A percentile compares a stretch with the other conserved stretches of the same genome.
Evolutionary conservation across 2,113 vertebrate genomes (phyloP).

Genomic region (pig (Sus scrofa)): T2T-Sscrofa CM000827.6:68419001-68419500

Average conservation of each 20-base stretch:
- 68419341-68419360: not conserved
- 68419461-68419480: not conserved
- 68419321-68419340: not conserved
- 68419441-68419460: not conserved
- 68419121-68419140: not conserved
- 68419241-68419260: conserved; percentile 36
- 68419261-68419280: not conserved
- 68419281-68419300: not conserved
- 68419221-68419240: not conserved
- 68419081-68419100: not conserved
- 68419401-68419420: not conserved
- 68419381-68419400: not conserved
- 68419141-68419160: not conserved
- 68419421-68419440: not conserved
- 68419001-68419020: not conserved
- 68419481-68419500: not conserved
- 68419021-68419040: not conserved
- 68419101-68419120: not conserved
- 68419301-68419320: conserved; percentile 50
- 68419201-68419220: not conserved
- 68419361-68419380: not conserved
- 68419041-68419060: conserved; percentile 43
- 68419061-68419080: not conserved
- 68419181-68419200: not conserved
- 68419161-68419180: not conserved